Evolutionary conservation across 64 coral and sea anemone species (phyloP).

Genomic region (Dendrophyllia cribrosa): DNA sequence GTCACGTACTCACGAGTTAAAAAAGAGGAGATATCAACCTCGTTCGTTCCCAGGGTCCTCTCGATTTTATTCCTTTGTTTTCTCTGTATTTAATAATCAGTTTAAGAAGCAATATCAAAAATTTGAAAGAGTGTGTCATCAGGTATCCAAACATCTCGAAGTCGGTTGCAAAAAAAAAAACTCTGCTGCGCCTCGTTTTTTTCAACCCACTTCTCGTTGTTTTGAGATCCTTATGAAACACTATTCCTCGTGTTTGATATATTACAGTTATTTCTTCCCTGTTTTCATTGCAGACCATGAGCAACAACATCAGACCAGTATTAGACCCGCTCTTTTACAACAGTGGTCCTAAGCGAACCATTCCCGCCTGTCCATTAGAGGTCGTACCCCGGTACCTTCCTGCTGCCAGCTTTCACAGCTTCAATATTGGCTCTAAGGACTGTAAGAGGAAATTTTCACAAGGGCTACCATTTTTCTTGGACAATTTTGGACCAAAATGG

Average conservation of each 20-base stretch:
- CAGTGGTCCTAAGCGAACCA: neutral
- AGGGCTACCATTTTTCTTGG: conserved; percentile 34
- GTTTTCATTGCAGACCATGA: neutral
- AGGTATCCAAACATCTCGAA: too few relatives aligned
- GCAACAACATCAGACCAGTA: conserved; percentile 5
- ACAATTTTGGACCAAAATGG: conserved; percentile 49
- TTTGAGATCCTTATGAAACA: too few relatives aligned
- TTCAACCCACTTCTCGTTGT: too few relatives aligned
- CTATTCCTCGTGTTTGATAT: neutral
- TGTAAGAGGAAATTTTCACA: neutral
- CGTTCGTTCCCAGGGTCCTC: too few relatives aligned
- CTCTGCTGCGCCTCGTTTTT: too few relatives aligned
- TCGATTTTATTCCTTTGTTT: too few relatives aligned
- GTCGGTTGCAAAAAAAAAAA: too few relatives aligned
- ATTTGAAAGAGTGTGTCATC: too few relatives aligned
- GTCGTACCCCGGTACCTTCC: neutral
- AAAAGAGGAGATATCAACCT: too few relatives aligned
- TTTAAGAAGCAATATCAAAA: too few relatives aligned
- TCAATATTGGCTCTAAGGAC: conserved; percentile 13
- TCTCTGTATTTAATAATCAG: too few relatives aligned
- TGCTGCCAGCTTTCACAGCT: neutral
- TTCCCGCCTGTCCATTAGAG: conserved; percentile 2
- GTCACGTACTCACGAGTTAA: too few relatives aligned
- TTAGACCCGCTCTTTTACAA: neutral
- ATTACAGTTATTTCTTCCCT: neutral